phyloP scores from a whole-genome alignment of 2,888 invertebrate species.

The Polietes domitor region DNA sequence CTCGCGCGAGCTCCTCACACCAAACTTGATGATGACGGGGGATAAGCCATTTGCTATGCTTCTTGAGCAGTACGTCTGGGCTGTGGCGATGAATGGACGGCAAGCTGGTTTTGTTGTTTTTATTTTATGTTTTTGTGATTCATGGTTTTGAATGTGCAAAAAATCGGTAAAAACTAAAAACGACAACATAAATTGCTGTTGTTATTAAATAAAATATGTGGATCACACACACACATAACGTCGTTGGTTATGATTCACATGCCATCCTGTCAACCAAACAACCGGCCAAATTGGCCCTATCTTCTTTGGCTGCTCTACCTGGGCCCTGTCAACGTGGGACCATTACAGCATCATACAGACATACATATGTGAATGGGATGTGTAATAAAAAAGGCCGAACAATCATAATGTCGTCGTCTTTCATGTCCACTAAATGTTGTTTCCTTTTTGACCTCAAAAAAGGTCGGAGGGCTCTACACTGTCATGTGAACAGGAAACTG shows the following conservation, averaged over 20 bases:
- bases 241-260: background rate
- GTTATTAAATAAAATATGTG: slow-evolving; percentile 14
- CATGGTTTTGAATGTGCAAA: slow-evolving; percentile 19
- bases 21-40: background rate
- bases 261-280: slow-evolving; percentile 6
- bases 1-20: background rate
- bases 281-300: slow-evolving; percentile 1
- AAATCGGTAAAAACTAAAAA: background rate
- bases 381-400: background rate
- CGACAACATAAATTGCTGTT: background rate
- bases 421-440: background rate
- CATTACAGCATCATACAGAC: background rate
- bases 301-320: background rate
- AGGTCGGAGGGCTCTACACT: slow-evolving; percentile 8
- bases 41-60: slow-evolving; percentile 42
- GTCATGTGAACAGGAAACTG: slow-evolving; percentile 27
- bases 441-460: slow-evolving; percentile 28
- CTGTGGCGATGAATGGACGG: slow-evolving; percentile 33
- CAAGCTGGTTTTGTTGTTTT: slow-evolving; percentile 17
- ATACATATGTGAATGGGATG: background rate
- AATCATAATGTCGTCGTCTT: background rate
- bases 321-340: background rate
- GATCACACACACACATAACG: background rate
- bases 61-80: slow-evolving; percentile 30
- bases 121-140: slow-evolving; percentile 1